A percentile compares a stretch with the other conserved stretches of the same genome.
These are phyloP conservation scores for Drosophila anomelani DNA, from an alignment of 2,888 invertebrate genomes.

Conservation along the genomic window DNA sequence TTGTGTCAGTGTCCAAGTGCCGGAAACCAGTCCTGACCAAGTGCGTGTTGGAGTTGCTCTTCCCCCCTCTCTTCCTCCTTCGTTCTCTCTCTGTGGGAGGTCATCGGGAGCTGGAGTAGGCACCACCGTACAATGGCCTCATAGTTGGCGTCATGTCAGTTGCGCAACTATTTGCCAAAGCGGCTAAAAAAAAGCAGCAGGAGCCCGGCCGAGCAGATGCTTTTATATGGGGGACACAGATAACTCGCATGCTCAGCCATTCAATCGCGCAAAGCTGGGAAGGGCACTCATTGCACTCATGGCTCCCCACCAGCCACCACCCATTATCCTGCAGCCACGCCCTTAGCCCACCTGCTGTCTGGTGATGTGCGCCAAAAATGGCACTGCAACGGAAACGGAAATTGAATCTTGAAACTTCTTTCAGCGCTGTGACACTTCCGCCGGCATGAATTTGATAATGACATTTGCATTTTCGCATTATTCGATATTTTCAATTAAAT, in stretches of 20 bases:
- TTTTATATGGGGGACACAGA: conserved; percentile 40
- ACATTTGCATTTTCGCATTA: conserved; percentile 55
- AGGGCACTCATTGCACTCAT: background rate
- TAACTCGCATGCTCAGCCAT: conserved; percentile 44
- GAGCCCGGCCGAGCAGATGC: conserved; percentile 16
- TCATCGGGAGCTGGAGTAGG: background rate
- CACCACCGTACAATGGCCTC: conserved; percentile 48
- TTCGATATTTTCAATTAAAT: conserved; percentile 67
- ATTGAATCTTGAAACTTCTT: conserved; percentile 50
- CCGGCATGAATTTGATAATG: conserved; percentile 56
- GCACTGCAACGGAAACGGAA: conserved; percentile 38
- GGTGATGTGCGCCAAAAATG: conserved; percentile 3
- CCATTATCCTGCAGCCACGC: conserved; percentile 15
- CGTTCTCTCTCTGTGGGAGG: background rate
- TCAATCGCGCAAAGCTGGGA: conserved; percentile 31
- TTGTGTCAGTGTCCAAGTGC: conserved; percentile 13
- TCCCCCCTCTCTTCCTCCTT: background rate
- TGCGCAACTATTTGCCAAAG: conserved; percentile 74
- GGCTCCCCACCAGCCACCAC: background rate
- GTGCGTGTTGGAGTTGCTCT: conserved; percentile 22
- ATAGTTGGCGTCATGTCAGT: conserved; percentile 66
- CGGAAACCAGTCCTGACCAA: conserved; percentile 18
- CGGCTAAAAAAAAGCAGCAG: conserved; percentile 25
- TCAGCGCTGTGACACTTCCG: conserved; percentile 39
- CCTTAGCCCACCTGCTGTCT: conserved; percentile 30